These are phyloP conservation scores for Shinisaurus crocodilurus DNA, from an alignment of 2,113 vertebrate genomes.

Conservation along the genomic window DNA sequence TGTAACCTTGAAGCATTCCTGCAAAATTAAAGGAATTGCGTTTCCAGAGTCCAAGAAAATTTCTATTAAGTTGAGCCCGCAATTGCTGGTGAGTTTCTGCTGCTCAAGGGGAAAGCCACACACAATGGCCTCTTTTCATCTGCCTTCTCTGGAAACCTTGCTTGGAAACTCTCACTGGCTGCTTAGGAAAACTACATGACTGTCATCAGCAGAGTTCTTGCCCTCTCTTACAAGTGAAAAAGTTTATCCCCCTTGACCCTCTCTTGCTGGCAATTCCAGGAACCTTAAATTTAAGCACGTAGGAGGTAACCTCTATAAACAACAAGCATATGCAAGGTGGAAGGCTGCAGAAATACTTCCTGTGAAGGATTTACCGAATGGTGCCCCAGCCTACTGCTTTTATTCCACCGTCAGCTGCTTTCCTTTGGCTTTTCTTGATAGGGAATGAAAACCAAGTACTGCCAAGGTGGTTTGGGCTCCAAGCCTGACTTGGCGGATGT, in stretches of 20 bases:
- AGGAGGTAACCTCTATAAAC: slow-evolving; percentile 38
- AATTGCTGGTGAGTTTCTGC: background rate
- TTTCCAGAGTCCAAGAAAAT: background rate
- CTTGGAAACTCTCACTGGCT: slow-evolving; percentile 52
- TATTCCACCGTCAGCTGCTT: background rate
- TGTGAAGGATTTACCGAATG: background rate
- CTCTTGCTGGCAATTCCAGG: slow-evolving; percentile 27
- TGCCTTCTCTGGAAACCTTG: slow-evolving; percentile 15
- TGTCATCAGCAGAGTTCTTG: slow-evolving; percentile 6
- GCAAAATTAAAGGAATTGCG: background rate
- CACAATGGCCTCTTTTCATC: background rate
- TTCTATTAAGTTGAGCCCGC: background rate
- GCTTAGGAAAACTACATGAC: slow-evolving; percentile 38
- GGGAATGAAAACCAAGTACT: background rate
- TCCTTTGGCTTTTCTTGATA: background rate
- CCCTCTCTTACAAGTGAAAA: slow-evolving; percentile 11
- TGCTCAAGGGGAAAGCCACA: slow-evolving; percentile 20
- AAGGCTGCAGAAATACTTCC: background rate
- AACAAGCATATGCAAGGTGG: slow-evolving; percentile 11
- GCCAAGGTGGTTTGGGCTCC: background rate
- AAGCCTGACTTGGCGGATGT: slow-evolving; percentile 11
- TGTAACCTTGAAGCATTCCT: background rate
- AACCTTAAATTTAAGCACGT: background rate
- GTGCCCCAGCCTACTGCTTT: background rate
- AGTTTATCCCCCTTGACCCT: background rate